Conservation (phyloP, 1,140 invertebrate genomes). For the Triops cancriformis region DNA sequence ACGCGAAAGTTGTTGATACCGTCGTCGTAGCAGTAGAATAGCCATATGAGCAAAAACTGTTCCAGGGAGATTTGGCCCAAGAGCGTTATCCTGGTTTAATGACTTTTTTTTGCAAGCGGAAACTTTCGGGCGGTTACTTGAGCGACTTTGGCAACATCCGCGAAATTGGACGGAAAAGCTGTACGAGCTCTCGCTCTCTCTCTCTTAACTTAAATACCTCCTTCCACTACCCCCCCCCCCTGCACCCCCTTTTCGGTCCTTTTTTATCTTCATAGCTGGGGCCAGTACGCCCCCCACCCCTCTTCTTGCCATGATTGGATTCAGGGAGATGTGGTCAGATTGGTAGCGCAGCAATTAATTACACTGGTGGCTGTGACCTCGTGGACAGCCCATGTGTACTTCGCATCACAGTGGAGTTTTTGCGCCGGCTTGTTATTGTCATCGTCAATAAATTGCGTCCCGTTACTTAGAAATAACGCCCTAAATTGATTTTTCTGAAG, state of each 20-base stretch:
- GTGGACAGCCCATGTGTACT: neutral
- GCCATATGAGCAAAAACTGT: no score
- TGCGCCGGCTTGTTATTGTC: neutral
- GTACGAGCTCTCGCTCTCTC: neutral
- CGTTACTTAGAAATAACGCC: neutral
- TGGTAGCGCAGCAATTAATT: slow-evolving; percentile 10
- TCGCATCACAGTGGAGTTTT: neutral
- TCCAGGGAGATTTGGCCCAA: neutral
- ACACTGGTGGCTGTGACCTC: slow-evolving; percentile 1
- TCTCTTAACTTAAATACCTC: no score
- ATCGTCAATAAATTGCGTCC: neutral
- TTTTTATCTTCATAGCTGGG: neutral
- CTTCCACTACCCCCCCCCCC: neutral
- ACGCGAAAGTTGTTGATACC: no score
- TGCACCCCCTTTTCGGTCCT: neutral
- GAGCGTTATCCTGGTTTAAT: neutral
- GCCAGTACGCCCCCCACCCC: neutral
- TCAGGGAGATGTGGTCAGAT: slow-evolving; percentile 3
- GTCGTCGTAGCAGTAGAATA: no score
- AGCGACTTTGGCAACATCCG: neutral
- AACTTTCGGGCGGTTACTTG: neutral
- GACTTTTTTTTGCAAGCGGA: neutral
- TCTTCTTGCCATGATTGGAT: neutral
- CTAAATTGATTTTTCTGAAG: neutral
- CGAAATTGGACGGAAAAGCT: neutral